Evolutionary conservation across 2,888 invertebrate species (phyloP).

Genomic region (Euphydryas editha): DNA sequence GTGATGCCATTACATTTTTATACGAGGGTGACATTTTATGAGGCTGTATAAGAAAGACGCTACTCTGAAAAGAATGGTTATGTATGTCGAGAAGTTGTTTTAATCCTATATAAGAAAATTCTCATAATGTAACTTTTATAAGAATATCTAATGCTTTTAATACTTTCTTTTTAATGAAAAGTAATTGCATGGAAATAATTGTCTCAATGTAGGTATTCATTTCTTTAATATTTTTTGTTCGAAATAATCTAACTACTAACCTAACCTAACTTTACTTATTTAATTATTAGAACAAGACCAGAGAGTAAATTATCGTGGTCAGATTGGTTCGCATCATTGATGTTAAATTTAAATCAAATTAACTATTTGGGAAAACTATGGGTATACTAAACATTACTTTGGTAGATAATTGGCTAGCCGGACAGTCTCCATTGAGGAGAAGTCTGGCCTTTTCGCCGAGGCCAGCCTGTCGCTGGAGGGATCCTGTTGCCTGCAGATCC

Average conservation of each 20-base stretch:
- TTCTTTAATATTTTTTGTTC: neutral
- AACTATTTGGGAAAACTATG: too few relatives aligned
- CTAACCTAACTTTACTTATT: neutral
- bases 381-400: too few relatives aligned
- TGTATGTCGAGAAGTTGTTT: neutral
- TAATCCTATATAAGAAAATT: neutral
- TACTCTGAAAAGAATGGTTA: constrained; percentile 11
- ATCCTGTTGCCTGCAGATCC: too few relatives aligned
- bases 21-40: constrained; percentile 19
- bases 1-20: constrained; percentile 9
- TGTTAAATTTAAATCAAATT: too few relatives aligned
- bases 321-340: too few relatives aligned
- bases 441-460: too few relatives aligned
- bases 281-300: neutral
- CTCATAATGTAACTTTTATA: neutral
- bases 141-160: neutral
- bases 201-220: too few relatives aligned
- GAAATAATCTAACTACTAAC: neutral
- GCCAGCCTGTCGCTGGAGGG: too few relatives aligned
- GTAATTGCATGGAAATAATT: neutral
- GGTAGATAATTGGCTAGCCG: too few relatives aligned
- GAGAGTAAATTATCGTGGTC: too few relatives aligned
- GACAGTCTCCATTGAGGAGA: too few relatives aligned
- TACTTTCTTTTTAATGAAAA: neutral
- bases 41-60: constrained; percentile 22